Evolutionary conservation across 2,113 vertebrate species (phyloP).

Genomic region (Datnioides undecimradiatus): DNA sequence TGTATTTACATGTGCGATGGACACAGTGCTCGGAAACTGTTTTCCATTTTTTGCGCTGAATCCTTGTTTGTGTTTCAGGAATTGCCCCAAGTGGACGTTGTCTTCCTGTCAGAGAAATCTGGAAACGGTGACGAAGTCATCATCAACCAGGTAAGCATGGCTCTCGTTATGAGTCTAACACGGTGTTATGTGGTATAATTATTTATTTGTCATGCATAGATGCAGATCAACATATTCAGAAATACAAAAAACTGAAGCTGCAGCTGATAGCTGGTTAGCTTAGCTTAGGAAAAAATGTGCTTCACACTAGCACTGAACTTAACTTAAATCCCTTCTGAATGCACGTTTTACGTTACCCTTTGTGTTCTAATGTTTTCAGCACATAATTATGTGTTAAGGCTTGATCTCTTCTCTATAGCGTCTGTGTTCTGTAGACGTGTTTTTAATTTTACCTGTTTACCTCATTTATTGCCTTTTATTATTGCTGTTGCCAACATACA

Average conservation of each 20-base stretch:
- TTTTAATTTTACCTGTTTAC: too few relatives aligned
- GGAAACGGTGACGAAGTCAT: constrained; percentile 76
- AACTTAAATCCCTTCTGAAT: too few relatives aligned
- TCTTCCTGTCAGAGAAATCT: constrained; percentile 74
- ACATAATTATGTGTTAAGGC: too few relatives aligned
- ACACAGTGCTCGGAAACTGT: not conserved
- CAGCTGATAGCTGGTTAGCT: too few relatives aligned
- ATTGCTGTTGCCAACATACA: not conserved
- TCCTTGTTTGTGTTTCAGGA: constrained; percentile 40
- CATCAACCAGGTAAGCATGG: constrained; percentile 72
- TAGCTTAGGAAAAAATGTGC: too few relatives aligned
- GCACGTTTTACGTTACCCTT: too few relatives aligned
- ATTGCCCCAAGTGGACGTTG: constrained; percentile 21
- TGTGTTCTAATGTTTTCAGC: too few relatives aligned
- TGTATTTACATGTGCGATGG: not conserved
- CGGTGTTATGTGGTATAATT: not conserved
- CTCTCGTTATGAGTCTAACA: not conserved
- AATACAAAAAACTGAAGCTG: too few relatives aligned
- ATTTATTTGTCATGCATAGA: not conserved
- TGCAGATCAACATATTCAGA: not conserved
- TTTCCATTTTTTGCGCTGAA: not conserved
- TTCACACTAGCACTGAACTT: too few relatives aligned
- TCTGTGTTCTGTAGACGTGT: too few relatives aligned
- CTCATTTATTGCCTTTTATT: too few relatives aligned
- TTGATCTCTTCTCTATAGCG: too few relatives aligned